phyloP scores from a whole-genome alignment of 2,888 invertebrate genomes.

The Cataglyphis albicans region DNA sequence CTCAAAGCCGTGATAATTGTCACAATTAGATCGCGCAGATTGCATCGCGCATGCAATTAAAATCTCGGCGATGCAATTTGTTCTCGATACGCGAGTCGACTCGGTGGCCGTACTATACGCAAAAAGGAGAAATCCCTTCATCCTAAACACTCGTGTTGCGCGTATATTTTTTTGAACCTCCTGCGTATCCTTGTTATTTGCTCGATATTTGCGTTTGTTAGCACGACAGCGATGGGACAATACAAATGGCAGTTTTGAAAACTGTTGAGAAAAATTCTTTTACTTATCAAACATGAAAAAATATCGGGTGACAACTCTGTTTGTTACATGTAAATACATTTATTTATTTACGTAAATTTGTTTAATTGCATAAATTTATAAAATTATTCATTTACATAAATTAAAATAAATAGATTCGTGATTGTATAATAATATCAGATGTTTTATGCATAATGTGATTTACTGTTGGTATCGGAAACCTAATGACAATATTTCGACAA shows the following conservation, averaged over 20 bases:
- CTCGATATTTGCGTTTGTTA: constrained; percentile 20
- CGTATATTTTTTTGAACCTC: constrained; percentile 13
- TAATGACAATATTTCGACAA: not conserved
- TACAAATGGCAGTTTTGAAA: constrained; percentile 7
- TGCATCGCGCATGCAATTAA: constrained; percentile 67
- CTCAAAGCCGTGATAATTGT: constrained; percentile 63
- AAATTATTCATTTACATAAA: constrained; percentile 1
- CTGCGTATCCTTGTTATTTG: constrained; percentile 6
- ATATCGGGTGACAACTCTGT: not conserved
- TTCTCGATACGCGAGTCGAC: constrained; percentile 14
- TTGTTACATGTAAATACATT: not conserved
- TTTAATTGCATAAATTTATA: not conserved
- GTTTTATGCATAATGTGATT: constrained; percentile 19
- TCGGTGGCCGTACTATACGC: not conserved
- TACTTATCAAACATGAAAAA: not conserved
- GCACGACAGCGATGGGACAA: not conserved
- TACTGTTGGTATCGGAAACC: not conserved
- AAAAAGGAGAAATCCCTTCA: constrained; percentile 19
- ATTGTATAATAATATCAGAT: not conserved
- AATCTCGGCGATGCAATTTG: constrained; percentile 63
- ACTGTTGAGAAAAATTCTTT: not conserved
- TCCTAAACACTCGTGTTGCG: not conserved
- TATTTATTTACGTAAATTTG: not conserved
- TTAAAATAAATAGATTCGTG: not conserved
- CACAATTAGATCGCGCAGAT: constrained; percentile 67